Percentiles rank a stretch among this genome's conserved stretches.
Evolutionary conservation across 2,888 invertebrate genomes (phyloP).

Genomic region (Papilio elwesi): DNA sequence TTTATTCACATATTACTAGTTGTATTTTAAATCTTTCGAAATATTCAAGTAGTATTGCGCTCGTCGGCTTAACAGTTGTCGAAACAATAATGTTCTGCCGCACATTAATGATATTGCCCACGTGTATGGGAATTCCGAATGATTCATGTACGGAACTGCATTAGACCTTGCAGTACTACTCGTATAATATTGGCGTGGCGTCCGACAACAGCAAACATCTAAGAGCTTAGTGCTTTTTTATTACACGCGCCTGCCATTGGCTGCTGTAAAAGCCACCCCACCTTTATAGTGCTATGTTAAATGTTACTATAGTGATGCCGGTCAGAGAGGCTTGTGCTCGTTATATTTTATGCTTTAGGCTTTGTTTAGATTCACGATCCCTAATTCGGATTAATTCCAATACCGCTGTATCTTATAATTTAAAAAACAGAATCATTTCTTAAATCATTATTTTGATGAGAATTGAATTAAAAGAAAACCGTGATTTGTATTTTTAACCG

Average conservation of each 20-base stretch:
- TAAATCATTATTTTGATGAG: background rate
- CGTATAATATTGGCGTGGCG: conserved; percentile 4
- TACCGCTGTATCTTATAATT: no score
- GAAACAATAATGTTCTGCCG: background rate
- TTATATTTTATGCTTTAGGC: background rate
- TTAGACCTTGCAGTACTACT: background rate
- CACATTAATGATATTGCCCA: background rate
- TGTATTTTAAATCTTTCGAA: background rate
- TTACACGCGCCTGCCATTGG: conserved; percentile 4
- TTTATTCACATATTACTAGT: background rate
- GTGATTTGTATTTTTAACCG: no score
- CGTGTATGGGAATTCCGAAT: conserved; percentile 9
- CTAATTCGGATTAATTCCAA: background rate
- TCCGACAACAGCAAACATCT: conserved; percentile 7
- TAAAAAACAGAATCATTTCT: no score
- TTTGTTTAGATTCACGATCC: background rate
- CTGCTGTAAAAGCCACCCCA: conserved; percentile 9
- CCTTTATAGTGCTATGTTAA: conserved; percentile 16
- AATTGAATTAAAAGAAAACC: background rate
- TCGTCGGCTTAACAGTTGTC: background rate
- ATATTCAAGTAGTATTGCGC: background rate
- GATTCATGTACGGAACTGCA: conserved; percentile 9
- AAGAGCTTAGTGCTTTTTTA: conserved; percentile 18
- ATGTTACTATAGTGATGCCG: background rate
- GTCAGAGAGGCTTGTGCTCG: background rate